Percentiles rank a stretch among this genome's conserved stretches.
Evolutionary conservation across 2,113 vertebrate genomes (phyloP).

Genomic region (Solea solea): DNA sequence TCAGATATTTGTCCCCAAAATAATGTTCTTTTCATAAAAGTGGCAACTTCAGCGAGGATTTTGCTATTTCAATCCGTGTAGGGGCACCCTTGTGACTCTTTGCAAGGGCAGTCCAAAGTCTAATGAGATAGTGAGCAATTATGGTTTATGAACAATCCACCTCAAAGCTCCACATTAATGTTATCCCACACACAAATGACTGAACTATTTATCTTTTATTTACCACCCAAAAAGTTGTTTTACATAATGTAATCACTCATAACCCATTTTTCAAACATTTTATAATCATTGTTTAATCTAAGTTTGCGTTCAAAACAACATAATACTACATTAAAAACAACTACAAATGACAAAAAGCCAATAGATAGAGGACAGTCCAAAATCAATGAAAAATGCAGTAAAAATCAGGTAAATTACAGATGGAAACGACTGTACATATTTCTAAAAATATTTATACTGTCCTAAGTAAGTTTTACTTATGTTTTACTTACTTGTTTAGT

Average conservation of each 20-base stretch:
- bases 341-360: neutral
- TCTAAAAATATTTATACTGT: too few species aligned
- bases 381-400: too few species aligned
- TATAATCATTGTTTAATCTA: too few species aligned
- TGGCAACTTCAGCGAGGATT: too few species aligned
- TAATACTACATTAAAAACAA: too few species aligned
- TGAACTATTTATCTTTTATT: neutral
- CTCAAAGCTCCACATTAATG: slow-evolving; percentile 39
- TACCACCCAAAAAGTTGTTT: neutral
- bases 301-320: neutral
- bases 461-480: too few species aligned
- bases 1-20: too few species aligned
- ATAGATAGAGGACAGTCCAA: too few species aligned
- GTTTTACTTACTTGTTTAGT: too few species aligned
- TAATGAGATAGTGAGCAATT: slow-evolving; percentile 75
- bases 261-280: neutral
- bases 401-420: neutral
- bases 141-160: slow-evolving; percentile 73
- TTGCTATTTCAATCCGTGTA: slow-evolving; percentile 43
- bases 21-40: too few species aligned
- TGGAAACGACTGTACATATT: too few species aligned
- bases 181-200: slow-evolving; percentile 10
- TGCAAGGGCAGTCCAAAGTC: slow-evolving; percentile 75
- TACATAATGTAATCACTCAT: neutral
- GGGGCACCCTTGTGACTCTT: slow-evolving; percentile 57